Base-by-base conservation (phyloP, 2,888 invertebrate genomes). In the Drosophila rubida region DNA sequence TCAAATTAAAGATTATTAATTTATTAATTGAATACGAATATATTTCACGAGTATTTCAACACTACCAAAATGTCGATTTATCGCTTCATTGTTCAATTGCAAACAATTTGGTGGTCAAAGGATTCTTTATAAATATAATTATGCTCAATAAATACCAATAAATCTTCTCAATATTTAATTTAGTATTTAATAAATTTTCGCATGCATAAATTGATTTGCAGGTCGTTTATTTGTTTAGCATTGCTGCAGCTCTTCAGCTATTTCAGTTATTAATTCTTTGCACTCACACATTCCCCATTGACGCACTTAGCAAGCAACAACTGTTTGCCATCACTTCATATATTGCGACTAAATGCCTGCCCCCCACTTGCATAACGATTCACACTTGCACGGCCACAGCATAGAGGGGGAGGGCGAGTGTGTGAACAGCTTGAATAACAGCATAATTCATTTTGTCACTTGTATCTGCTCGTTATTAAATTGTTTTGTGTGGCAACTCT, bases 401-500 rank as follows among this genome's bases (percentile, higher is more conserved):
- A n/a, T 41, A 19, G 8, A 14, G 39, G 4, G 22, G 19, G 35
- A 7, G 27, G 23, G 35, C 32, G 25, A 39, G 53, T 66, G 51
- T 57, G 57, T 69, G 62, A 51, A 44, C 22, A 44, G 55, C 80
- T 80, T 48, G 71, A 78, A 82, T 71, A 82, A 87, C 88, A 82
- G 88, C 80, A 82, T 82, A 82, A 82, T 86, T 82, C 82, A 82
- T 88, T 82, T 87, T 87, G 82, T 82, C 82, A 87, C 82, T 82
- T 86, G 86, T 82, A 82, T 82, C 73, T 75, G 76, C 65, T 82
- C 62, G 82, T 82, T 82, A 82, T 82, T 82, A 82, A 82, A 82
- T 82, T 82, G 88, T 87, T 85, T 84, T 79, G 68, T 64, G 70
- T 61, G 50, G 27, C 81, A 70, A 67, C 82, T 71, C 88, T 68